Percentiles rank a stretch among this genome's conserved stretches.
These are phyloP conservation scores for Cheirogaleus major DNA, from an alignment of 2,797 vertebrate genomes.

Conservation along the genomic window DNA sequence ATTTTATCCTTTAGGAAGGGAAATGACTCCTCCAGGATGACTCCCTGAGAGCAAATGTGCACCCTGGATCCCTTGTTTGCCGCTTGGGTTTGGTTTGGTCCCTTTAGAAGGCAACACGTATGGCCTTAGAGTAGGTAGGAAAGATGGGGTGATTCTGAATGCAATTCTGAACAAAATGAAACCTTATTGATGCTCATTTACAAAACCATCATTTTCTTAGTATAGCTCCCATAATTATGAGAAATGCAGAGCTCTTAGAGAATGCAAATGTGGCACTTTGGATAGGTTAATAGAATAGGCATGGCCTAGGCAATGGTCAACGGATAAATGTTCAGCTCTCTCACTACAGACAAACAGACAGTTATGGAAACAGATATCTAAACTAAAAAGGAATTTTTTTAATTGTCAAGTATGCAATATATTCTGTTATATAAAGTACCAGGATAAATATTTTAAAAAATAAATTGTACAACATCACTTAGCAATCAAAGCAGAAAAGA, in stretches of 20 bases:
- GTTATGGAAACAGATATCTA: not conserved
- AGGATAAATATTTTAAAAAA: not conserved
- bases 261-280: not conserved
- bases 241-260: constrained; percentile 3
- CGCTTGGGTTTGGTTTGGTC: not conserved
- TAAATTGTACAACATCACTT: not conserved
- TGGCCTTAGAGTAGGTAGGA: not conserved
- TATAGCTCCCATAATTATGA: not conserved
- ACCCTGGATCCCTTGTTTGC: not conserved
- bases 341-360: not conserved
- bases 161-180: constrained; percentile 19
- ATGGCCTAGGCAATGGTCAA: not conserved
- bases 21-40: not conserved
- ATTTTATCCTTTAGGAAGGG: not conserved
- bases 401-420: not conserved
- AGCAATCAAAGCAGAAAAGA: constrained; percentile 44
- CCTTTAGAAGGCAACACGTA: not conserved
- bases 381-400: not conserved
- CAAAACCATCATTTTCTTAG: not conserved
- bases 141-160: not conserved
- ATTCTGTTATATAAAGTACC: constrained; percentile 37
- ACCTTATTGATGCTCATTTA: not conserved
- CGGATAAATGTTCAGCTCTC: not conserved
- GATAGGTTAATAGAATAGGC: not conserved
- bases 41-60: not conserved